Conservation (phyloP, 2,797 vertebrate genomes). For the Rachycentron canadum region DNA sequence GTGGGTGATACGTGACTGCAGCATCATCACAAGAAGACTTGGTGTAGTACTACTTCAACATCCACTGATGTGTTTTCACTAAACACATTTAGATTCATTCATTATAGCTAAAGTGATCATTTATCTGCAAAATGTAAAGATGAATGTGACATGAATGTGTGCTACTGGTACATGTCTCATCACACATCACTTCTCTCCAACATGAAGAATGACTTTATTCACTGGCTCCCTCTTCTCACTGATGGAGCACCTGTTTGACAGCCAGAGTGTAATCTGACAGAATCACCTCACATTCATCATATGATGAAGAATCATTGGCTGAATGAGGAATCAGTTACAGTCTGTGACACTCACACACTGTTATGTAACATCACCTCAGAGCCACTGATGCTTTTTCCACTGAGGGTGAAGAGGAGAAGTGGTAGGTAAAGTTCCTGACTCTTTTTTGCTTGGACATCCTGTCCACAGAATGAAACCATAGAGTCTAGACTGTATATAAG, state of each 20-base stretch:
- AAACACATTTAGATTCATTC: background rate
- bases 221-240: background rate
- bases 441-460: too few relatives aligned
- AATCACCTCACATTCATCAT: background rate
- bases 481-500: too few relatives aligned
- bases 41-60: too few relatives aligned
- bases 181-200: background rate
- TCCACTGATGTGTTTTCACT: background rate
- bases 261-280: background rate
- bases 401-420: background rate
- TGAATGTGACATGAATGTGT: background rate
- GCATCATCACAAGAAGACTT: slow-evolving; percentile 6
- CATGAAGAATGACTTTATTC: background rate
- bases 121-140: background rate
- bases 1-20: background rate
- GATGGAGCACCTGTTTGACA: background rate
- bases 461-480: too few relatives aligned
- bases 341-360: slow-evolving; percentile 1
- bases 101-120: background rate
- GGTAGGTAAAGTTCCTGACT: too few relatives aligned
- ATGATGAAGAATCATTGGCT: background rate
- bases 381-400: background rate
- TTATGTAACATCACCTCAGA: background rate
- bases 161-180: background rate
- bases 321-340: background rate